These are phyloP conservation scores for Erpornis zantholeuca DNA, from an alignment of 2,113 vertebrate genomes.

Conservation along the genomic window DNA sequence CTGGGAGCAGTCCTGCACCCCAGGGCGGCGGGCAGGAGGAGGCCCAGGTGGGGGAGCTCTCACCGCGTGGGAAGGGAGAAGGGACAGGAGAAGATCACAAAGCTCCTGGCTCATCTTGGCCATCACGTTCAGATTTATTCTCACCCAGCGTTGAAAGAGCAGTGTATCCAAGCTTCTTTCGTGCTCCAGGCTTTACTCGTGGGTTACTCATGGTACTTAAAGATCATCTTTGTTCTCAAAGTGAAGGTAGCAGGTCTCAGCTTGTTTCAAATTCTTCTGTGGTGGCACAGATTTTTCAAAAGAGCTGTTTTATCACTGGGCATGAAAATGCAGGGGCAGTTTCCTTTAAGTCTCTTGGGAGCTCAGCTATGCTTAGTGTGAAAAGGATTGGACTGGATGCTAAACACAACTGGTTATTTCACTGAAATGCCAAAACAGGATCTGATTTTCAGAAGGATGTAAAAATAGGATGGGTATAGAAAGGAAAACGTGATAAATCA, in stretches of 20 bases:
- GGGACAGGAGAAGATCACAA: not conserved
- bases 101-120: not conserved
- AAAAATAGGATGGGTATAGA: not conserved
- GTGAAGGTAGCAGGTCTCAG: not conserved
- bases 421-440: not conserved
- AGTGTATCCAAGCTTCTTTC: not conserved
- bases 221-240: not conserved
- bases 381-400: not conserved
- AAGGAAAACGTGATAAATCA: not conserved
- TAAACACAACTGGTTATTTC: not conserved
- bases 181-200: not conserved
- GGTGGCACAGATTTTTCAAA: not conserved
- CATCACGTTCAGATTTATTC: fast-evolving
- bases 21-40: fast-evolving
- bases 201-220: not conserved
- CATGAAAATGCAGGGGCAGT: not conserved
- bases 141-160: fast-evolving
- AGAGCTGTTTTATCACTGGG: not conserved
- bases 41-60: not conserved
- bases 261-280: not conserved
- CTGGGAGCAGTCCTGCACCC: fast-evolving
- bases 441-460: not conserved
- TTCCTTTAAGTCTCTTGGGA: not conserved
- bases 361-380: not conserved
- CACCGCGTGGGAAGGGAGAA: not conserved